Percentiles rank a stretch among this genome's conserved stretches.
Evolutionary conservation across 1,140 invertebrate genomes (phyloP).

Genomic region (Heliothis subflexa): DNA sequence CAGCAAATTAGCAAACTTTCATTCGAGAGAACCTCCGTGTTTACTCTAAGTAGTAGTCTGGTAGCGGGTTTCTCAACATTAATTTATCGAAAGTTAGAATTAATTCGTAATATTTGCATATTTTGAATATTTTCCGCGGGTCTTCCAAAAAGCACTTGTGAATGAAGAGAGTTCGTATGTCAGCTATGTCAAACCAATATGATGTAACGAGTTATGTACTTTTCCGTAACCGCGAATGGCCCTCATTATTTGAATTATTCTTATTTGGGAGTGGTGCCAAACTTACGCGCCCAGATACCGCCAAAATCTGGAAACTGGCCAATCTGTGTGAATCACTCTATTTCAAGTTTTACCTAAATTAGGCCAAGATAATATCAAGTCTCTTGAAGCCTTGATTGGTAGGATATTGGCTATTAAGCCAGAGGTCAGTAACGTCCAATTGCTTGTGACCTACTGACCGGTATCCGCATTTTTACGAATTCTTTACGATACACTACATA

Average conservation of each 20-base stretch:
- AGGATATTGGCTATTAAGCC: background rate
- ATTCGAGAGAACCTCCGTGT: too few species aligned
- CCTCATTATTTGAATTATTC: constrained; percentile 45
- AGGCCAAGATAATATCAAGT: constrained; percentile 15
- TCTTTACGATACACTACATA: background rate
- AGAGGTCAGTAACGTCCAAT: background rate
- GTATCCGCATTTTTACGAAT: background rate
- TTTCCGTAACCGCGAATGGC: constrained; percentile 16
- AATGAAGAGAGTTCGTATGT: background rate
- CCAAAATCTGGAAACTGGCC: constrained; percentile 51
- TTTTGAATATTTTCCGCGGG: background rate
- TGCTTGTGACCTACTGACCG: constrained; percentile 5
- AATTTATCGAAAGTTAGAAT: too few species aligned
- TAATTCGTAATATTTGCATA: background rate
- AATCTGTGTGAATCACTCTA: constrained; percentile 47
- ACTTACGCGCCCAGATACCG: constrained; percentile 26
- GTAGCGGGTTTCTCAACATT: too few species aligned
- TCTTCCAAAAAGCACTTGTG: background rate
- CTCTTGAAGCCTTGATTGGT: background rate
- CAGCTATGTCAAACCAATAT: background rate
- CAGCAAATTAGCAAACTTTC: too few species aligned
- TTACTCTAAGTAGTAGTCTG: too few species aligned
- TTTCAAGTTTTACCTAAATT: constrained; percentile 54
- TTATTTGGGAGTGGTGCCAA: constrained; percentile 52
- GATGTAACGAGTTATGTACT: constrained; percentile 18